Percentiles rank a stretch among this genome's conserved stretches.
Evolutionary conservation across 1,140 invertebrate species (phyloP).

Genomic region (Rhopalosiphum padi): DNA sequence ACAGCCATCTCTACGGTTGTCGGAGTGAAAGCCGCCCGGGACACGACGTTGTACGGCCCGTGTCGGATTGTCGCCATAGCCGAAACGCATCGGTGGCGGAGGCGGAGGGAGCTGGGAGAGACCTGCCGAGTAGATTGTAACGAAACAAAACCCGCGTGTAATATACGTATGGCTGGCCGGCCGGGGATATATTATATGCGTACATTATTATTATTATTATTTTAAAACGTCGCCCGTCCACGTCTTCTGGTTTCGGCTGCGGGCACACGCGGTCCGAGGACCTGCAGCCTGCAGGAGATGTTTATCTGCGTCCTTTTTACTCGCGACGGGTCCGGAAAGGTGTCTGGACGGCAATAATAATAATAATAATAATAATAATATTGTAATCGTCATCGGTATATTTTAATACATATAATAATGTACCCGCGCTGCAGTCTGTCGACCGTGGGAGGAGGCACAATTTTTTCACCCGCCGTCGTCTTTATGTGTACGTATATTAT

Average conservation of each 20-base stretch:
- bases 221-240: slow-evolving; percentile 32
- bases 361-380: not conserved
- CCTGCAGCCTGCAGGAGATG: not conserved
- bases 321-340: not conserved
- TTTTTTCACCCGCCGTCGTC: not conserved
- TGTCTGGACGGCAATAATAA: not conserved
- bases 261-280: not conserved
- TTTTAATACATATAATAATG: not conserved
- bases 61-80: slow-evolving; percentile 45
- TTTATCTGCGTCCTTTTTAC: slow-evolving; percentile 30
- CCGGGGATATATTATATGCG: not conserved
- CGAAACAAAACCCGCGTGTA: not conserved
- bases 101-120: not conserved
- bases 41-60: slow-evolving; percentile 3
- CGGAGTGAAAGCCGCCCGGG: not conserved
- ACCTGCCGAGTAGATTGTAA: not conserved
- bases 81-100: not conserved
- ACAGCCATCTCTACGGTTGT: not conserved
- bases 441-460: slow-evolving; percentile 4
- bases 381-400: not conserved
- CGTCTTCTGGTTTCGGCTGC: slow-evolving; percentile 25
- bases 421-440: not conserved
- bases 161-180: not conserved
- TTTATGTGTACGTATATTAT: not conserved
- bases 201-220: not conserved